A percentile compares a stretch with the other conserved stretches of the same genome.
Conservation (phyloP, 1,140 invertebrate genomes). For the Nephila pilipes region DNA sequence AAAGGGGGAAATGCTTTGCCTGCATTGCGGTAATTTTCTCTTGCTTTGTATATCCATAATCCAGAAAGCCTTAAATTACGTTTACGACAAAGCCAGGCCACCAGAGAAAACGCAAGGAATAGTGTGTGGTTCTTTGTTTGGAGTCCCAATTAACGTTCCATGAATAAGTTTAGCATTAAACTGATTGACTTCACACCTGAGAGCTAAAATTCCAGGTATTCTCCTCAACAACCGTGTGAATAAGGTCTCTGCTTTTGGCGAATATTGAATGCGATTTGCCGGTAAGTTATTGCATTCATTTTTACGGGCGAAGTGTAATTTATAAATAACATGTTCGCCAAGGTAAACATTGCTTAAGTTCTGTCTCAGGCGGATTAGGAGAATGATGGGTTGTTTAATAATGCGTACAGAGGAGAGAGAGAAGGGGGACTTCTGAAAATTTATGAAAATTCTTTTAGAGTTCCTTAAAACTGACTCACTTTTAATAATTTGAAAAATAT, state of each 20-base stretch:
- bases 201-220: neutral
- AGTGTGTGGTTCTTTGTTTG: neutral
- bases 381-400: neutral
- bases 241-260: neutral
- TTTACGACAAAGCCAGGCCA: neutral
- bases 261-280: neutral
- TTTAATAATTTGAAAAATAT: no score
- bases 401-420: no score
- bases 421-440: no score
- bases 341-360: neutral
- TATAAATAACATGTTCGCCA: neutral
- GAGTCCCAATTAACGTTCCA: neutral
- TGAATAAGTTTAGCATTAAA: constrained; percentile 30
- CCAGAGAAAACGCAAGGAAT: neutral
- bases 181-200: constrained; percentile 31
- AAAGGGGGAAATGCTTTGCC: neutral
- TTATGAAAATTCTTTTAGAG: no score
- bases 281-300: neutral
- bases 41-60: constrained; percentile 2
- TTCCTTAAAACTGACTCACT: no score
- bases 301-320: neutral
- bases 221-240: neutral
- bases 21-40: constrained; percentile 3
- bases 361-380: neutral
- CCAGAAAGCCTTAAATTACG: neutral